Percentiles rank a stretch among this genome's conserved stretches.
These are phyloP conservation scores for Melospiza georgiana DNA, from an alignment of 2,113 vertebrate species.

Conservation along the genomic window DNA sequence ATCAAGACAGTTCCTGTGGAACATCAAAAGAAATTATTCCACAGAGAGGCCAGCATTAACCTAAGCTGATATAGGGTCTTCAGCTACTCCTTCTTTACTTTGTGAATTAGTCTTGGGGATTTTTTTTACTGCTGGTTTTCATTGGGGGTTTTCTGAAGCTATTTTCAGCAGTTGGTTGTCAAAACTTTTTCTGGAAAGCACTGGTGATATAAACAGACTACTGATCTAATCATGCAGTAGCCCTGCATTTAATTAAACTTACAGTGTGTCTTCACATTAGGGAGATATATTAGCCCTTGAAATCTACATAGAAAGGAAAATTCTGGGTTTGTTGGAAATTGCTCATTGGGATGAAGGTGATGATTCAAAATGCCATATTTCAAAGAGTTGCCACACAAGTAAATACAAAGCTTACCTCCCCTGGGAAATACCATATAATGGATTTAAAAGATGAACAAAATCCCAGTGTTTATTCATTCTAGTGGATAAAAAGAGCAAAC, in stretches of 20 bases:
- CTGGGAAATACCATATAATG: slow-evolving; percentile 24
- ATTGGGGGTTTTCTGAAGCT: neutral
- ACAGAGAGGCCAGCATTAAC: neutral
- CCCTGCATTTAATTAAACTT: neutral
- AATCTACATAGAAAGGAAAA: neutral
- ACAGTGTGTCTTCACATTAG: neutral
- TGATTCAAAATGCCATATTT: slow-evolving; percentile 3
- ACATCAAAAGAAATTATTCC: slow-evolving; percentile 41
- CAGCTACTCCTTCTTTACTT: neutral
- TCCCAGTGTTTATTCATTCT: slow-evolving; percentile 45
- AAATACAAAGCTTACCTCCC: slow-evolving; percentile 27
- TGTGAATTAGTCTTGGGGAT: slow-evolving; percentile 35
- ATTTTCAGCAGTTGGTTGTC: slow-evolving; percentile 16
- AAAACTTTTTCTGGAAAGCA: neutral
- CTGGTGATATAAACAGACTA: neutral
- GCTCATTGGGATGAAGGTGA: neutral
- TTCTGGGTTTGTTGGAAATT: neutral
- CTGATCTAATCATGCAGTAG: neutral
- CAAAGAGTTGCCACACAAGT: neutral
- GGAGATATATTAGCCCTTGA: neutral
- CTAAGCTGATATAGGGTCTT: neutral
- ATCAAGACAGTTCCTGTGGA: neutral
- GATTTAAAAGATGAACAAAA: slow-evolving; percentile 58
- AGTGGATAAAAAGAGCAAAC: slow-evolving; percentile 44
- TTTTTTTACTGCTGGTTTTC: neutral